Base-by-base conservation (phyloP, 2,888 invertebrate species). In the Willowsia nigromaculata region DNA sequence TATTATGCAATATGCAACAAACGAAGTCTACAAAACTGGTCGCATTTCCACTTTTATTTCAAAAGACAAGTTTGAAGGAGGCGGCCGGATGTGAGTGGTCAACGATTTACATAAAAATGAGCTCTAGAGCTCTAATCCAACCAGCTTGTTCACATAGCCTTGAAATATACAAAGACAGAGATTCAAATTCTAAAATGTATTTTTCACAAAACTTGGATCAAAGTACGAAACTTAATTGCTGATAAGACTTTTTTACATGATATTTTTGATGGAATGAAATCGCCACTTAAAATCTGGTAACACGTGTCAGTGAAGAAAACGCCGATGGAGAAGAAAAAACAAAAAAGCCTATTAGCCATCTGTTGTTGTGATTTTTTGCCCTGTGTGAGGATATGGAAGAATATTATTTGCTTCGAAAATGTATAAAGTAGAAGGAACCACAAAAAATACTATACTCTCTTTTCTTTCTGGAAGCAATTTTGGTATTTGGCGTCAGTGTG, bases 281-380 rank as follows among this genome's bases (percentile, higher is more conserved):
- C 59, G 27, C 25, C 25, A 25, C n/a, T 59, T 40, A 22, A 71
- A 84, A 83, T 50, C 71, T 83, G 50, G 84, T 27, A 85, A 85
- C 85, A 85, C 85, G 85, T 85, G 85, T 85, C 76, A 85, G 59
- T 47, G n/a, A 65, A 80, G 18, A 43, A 68, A 83, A 47, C 9
- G 27, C 43, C 27, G 43, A 30, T 18, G 11, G 65, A 47, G 47
- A 27, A 47, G 27, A 78, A 78, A 33, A 53, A 9, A 27, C 27
- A 43, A 1, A 40, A 18, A 9, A 11, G 33, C n/a, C 15, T 50
- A 86, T 78, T 86, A 56, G 40, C 86, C 86, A 86, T 86, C 86
- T 53, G 30, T n/a, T 76, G 80, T 40, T 80, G 56, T 56, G 53
- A 56, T 56, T 74, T 85, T 85, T 76, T 50, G 50, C 22, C 1